Evolutionary conservation across 2,113 vertebrate genomes (phyloP).

Genomic region (Elaphurus davidianus): DNA sequence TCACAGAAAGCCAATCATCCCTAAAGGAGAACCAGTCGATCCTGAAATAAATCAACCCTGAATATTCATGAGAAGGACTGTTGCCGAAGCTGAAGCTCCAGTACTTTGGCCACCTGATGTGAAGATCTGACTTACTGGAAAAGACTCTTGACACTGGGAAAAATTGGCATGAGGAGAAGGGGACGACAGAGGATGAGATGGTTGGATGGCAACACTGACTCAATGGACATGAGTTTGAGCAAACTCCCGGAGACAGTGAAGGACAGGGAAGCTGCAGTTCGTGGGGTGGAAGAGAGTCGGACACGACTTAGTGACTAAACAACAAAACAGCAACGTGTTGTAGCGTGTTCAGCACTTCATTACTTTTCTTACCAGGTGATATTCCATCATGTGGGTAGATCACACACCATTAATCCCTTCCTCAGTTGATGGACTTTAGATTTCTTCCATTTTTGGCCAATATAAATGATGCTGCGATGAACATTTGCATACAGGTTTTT

Average conservation of each 20-base stretch:
- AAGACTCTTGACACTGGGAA: neutral
- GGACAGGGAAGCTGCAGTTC: neutral
- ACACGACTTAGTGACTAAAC: neutral
- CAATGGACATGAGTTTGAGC: neutral
- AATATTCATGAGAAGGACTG: neutral
- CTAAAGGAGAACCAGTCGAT: neutral
- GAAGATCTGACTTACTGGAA: neutral
- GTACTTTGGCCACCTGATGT: neutral
- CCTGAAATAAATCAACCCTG: neutral
- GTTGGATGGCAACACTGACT: neutral
- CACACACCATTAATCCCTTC: neutral
- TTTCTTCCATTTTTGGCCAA: neutral
- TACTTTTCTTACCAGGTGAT: neutral
- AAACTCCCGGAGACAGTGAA: neutral
- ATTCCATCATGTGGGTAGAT: neutral
- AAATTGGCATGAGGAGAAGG: neutral
- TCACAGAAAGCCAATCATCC: neutral
- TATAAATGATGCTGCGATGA: no score
- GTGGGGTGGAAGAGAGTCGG: neutral
- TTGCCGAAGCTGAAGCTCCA: neutral
- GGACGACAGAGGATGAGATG: neutral
- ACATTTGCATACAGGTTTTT: rapidly evolving
- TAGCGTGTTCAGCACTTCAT: neutral
- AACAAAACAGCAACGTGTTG: neutral
- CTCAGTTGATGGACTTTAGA: neutral